phyloP scores from a whole-genome alignment of 2,888 invertebrate species.

The Cosmorhoe ocellata region DNA sequence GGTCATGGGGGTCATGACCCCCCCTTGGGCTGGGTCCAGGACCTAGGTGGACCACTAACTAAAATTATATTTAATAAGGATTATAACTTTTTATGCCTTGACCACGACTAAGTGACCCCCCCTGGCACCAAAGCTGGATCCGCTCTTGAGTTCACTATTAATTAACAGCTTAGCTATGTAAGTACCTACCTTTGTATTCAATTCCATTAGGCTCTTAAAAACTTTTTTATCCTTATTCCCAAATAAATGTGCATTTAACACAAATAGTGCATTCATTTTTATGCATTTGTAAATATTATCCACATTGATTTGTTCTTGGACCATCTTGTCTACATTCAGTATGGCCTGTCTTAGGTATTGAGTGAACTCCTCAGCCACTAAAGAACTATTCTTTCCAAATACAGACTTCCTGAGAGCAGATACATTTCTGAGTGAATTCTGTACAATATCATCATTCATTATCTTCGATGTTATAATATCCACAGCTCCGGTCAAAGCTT shows the following conservation, averaged over 20 bases:
- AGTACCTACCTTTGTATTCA: constrained; percentile 86
- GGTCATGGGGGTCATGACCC: too few species aligned
- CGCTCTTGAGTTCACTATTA: too few species aligned
- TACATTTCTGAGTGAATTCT: constrained; percentile 74
- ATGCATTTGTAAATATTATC: constrained; percentile 83
- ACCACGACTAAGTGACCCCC: too few species aligned
- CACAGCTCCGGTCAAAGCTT: constrained; percentile 87
- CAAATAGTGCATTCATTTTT: constrained; percentile 86
- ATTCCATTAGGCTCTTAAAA: constrained; percentile 87
- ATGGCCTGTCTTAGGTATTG: constrained; percentile 85
- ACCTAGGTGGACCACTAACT: too few species aligned
- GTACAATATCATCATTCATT: constrained; percentile 87
- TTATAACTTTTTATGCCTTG: too few species aligned
- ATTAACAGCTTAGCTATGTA: too few species aligned
- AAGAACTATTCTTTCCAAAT: constrained; percentile 69
- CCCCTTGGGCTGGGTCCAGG: too few species aligned
- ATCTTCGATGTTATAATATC: constrained; percentile 86
- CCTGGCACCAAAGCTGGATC: too few species aligned
- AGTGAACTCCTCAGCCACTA: constrained; percentile 83
- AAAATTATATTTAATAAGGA: too few species aligned
- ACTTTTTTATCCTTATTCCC: constrained; percentile 89
- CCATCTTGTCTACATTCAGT: constrained; percentile 82
- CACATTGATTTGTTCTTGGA: constrained; percentile 76
- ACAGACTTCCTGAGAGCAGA: constrained; percentile 68
- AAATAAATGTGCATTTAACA: constrained; percentile 87